Evolutionary conservation across 1,140 invertebrate species (phyloP).

Genomic region (Archivesica marissinica): DNA sequence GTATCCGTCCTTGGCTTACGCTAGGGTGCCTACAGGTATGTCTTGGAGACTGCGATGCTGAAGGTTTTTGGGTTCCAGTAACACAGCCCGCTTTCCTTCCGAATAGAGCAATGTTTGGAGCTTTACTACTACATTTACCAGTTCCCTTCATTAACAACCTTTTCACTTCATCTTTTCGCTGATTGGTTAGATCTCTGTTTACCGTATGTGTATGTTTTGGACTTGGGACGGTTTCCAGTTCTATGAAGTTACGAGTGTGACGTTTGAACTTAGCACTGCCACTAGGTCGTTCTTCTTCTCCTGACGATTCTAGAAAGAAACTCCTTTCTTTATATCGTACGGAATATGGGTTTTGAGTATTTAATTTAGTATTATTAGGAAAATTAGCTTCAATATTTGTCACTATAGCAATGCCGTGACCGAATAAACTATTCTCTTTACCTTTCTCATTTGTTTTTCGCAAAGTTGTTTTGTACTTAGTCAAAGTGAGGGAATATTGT

Average conservation of each 20-base stretch:
- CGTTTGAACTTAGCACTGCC: background rate
- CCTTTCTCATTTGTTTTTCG: background rate
- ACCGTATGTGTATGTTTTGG: background rate
- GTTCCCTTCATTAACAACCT: background rate
- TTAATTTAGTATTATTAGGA: background rate
- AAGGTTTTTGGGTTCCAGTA: no score
- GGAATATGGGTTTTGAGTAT: conserved; percentile 34
- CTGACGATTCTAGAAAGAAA: conserved; percentile 7
- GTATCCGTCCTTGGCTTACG: background rate
- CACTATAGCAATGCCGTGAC: conserved; percentile 16
- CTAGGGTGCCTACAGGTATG: background rate
- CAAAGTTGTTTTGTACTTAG: conserved; percentile 26
- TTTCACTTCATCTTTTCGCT: conserved; percentile 9
- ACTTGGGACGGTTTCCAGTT: background rate
- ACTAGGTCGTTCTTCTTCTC: background rate
- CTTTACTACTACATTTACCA: background rate
- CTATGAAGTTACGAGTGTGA: background rate
- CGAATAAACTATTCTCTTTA: background rate
- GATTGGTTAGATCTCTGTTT: background rate
- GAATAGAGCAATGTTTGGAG: conserved; percentile 37
- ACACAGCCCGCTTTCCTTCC: conserved; percentile 19
- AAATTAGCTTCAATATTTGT: conserved; percentile 40
- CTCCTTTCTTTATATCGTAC: conserved; percentile 37
- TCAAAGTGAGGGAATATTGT: conserved; percentile 1
- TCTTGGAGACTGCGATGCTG: conserved; percentile 24